Evolutionary conservation across 2,113 vertebrate species (phyloP), one percentile per base, ranked within the genome.

Genomic region (Channa argus): DNA sequence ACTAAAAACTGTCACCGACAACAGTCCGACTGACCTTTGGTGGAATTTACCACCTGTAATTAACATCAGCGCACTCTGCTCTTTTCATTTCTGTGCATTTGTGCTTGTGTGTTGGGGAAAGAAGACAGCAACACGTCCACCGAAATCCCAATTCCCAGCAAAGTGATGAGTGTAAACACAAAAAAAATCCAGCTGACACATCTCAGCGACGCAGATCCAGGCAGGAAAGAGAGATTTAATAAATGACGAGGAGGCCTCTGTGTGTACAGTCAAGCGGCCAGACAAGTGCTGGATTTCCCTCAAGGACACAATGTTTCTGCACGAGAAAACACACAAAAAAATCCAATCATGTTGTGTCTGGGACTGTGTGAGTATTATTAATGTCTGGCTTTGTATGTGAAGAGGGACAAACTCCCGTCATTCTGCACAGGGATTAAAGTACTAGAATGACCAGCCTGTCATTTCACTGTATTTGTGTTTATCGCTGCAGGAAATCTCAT

Each of bases 261-360:
- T 75, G 76, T 80, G 74, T 71, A 83, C 79, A 85, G 73, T 82
- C 80, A 33, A 70, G 49, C 11, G 77, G 63, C 59, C 77, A 71
- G 81, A 81, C 62, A 34, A 80, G 37, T 44, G 67, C 80, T 80
- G 87, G 85, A 88, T 87, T 88, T 90, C 86, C 85, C 87, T 77
- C 74, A 82, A 87, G 85, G 72, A 86, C 78, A 45, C 24, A 36
- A 59, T 51, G 65, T 77, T 74, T 79, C 63, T 46, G 53, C 63
- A 61, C 45, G 4, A 66, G 51, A 65, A 74, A 55, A 66, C 38
- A 65, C 43, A 68, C 46, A 46, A 61, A 64, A 64, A 76, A 86
- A 83, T 76, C 66, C 79, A 83, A 79, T 89, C 79, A 52, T 64
- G 69, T 71, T 56, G 65, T 72, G 71, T 71, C 76, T 76, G 73